Evolutionary conservation across 2,113 vertebrate genomes (phyloP).

Genomic region (Stomatorhinus ivindoensis): DNA sequence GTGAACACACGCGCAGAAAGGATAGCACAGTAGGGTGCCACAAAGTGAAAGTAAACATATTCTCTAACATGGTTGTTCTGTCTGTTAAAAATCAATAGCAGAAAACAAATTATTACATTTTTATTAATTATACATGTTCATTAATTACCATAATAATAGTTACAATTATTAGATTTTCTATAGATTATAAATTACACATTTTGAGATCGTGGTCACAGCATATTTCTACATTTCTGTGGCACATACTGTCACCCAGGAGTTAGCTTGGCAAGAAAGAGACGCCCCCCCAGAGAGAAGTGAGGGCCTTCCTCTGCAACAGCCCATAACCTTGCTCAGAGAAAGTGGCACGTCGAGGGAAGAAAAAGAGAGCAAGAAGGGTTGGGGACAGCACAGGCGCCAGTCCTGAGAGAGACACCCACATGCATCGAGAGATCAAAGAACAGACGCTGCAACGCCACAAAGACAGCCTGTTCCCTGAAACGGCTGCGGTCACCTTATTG

Average conservation of each 20-base stretch:
- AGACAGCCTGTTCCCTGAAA: not conserved
- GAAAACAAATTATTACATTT: not conserved
- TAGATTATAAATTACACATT: not conserved
- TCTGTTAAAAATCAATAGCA: not conserved
- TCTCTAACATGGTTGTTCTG: not conserved
- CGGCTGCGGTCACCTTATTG: slow-evolving; percentile 71
- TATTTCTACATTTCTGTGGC: not conserved
- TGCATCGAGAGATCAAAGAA: slow-evolving; percentile 27
- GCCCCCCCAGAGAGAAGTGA: too few species aligned
- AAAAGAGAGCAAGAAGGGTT: not conserved
- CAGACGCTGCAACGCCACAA: not conserved
- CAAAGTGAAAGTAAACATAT: not conserved
- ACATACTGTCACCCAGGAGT: not conserved
- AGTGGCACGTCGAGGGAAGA: not conserved
- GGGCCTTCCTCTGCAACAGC: not conserved
- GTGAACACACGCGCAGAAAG: not conserved
- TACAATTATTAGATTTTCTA: not conserved
- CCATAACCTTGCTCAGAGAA: not conserved
- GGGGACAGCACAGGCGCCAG: slow-evolving; percentile 17
- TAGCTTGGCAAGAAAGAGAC: not conserved
- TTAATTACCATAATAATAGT: not conserved
- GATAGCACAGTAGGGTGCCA: slow-evolving; percentile 31
- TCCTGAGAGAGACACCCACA: slow-evolving; percentile 41
- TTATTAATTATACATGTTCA: not conserved
- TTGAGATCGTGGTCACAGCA: too few species aligned